Percentiles rank a stretch among this genome's conserved stretches.
These are phyloP conservation scores for Prochilodus magdalenae DNA, from an alignment of 2,113 vertebrate species.

Conservation along the genomic window DNA sequence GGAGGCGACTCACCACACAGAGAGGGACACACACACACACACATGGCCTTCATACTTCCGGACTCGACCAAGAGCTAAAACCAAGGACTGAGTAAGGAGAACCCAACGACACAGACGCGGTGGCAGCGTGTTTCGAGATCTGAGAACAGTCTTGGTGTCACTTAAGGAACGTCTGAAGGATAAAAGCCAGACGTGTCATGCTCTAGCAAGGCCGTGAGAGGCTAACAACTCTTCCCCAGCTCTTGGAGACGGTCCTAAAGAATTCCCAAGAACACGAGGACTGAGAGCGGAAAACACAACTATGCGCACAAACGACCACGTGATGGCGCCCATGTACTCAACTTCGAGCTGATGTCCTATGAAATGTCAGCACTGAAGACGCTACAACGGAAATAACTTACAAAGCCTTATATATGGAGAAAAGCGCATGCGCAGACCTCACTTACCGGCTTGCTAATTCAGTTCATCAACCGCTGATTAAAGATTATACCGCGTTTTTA, in stretches of 20 bases:
- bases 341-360: neutral
- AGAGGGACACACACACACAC: slow-evolving; percentile 61
- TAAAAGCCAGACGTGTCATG: too few relatives aligned
- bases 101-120: too few relatives aligned
- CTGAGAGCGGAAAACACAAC: slow-evolving; percentile 3
- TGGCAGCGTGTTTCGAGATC: too few relatives aligned
- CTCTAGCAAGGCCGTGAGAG: neutral
- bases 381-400: neutral
- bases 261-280: neutral
- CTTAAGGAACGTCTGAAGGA: too few relatives aligned
- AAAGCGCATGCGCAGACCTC: neutral
- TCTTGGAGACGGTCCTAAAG: neutral
- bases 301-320: slow-evolving; percentile 32
- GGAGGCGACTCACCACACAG: slow-evolving; percentile 61
- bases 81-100: slow-evolving; percentile 76
- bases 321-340: slow-evolving; percentile 54
- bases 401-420: neutral
- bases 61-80: slow-evolving; percentile 76
- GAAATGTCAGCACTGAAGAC: slow-evolving; percentile 23
- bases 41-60: slow-evolving; percentile 39
- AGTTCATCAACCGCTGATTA: neutral
- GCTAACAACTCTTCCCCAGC: neutral
- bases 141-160: too few relatives aligned
- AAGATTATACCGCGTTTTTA: slow-evolving; percentile 24
- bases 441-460: neutral